Evolutionary conservation across 2,888 invertebrate species (phyloP).

Genomic region (Spisula subtruncata): DNA sequence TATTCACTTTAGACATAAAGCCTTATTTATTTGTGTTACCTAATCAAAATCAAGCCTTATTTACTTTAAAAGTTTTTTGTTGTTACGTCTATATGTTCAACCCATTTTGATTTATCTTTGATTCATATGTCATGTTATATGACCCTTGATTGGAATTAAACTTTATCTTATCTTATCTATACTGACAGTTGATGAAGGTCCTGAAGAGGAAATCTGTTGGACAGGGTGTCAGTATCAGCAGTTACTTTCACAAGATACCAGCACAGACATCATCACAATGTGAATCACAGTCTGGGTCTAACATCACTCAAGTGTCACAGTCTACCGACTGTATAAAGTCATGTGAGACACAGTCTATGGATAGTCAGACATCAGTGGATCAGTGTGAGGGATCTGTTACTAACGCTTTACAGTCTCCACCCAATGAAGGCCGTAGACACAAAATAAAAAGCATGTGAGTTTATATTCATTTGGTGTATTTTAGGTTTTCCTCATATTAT

Average conservation of each 20-base stretch:
- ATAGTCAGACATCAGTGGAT: constrained; percentile 16
- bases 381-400: neutral
- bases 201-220: constrained; percentile 52
- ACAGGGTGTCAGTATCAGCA: constrained; percentile 70
- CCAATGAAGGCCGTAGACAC: constrained; percentile 61
- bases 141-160: too few species aligned
- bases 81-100: too few species aligned
- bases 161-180: too few species aligned
- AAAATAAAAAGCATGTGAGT: constrained; percentile 68
- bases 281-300: neutral
- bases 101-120: too few species aligned
- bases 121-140: too few species aligned
- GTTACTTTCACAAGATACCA: constrained; percentile 71
- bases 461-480: too few species aligned
- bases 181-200: constrained; percentile 59
- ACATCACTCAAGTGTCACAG: neutral
- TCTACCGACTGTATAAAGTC: neutral
- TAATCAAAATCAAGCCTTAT: too few species aligned
- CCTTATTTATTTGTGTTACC: too few species aligned
- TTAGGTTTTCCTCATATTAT: too few species aligned
- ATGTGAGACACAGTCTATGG: constrained; percentile 8
- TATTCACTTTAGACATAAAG: too few species aligned
- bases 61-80: too few species aligned
- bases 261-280: constrained; percentile 39
- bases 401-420: constrained; percentile 30